These are phyloP conservation scores for Lasiommata megera DNA, from an alignment of 2,888 invertebrate genomes.

Conservation along the genomic window DNA sequence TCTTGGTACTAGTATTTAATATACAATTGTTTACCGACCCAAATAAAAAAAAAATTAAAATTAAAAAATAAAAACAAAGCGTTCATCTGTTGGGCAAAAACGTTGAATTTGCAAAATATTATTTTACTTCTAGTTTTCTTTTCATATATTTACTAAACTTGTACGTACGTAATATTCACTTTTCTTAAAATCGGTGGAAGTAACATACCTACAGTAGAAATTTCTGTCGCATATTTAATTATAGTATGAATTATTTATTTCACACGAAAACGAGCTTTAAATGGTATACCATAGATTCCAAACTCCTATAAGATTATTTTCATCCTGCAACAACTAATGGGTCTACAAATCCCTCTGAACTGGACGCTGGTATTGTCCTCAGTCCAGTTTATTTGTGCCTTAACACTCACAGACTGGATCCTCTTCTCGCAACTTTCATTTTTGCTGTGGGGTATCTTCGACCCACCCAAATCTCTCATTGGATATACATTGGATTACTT, in stretches of 20 bases:
- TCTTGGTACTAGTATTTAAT: too few relatives aligned
- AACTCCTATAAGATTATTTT: conserved; percentile 3
- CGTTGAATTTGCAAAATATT: too few relatives aligned
- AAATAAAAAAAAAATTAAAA: too few relatives aligned
- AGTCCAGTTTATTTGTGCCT: conserved; percentile 61
- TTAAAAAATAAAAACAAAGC: too few relatives aligned
- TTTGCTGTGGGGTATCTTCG: not conserved
- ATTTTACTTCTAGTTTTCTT: too few relatives aligned
- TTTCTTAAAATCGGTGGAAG: conserved; percentile 5
- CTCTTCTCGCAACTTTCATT: conserved; percentile 41
- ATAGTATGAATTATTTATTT: conserved; percentile 29
- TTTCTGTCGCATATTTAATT: conserved; percentile 58
- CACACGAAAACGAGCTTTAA: not conserved
- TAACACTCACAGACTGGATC: conserved; percentile 45
- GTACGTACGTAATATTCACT: too few relatives aligned
- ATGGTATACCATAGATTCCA: not conserved
- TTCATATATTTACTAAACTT: too few relatives aligned
- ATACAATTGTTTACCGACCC: too few relatives aligned
- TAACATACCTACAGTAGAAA: conserved; percentile 41
- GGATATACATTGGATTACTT: too few relatives aligned
- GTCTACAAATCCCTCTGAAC: conserved; percentile 72
- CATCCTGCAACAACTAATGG: conserved; percentile 55
- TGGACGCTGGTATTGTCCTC: conserved; percentile 72
- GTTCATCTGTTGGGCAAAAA: too few relatives aligned
- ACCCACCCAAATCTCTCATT: too few relatives aligned